Base-by-base conservation (phyloP, 2,797 vertebrate species). In the Anguilla pacifica region DNA sequence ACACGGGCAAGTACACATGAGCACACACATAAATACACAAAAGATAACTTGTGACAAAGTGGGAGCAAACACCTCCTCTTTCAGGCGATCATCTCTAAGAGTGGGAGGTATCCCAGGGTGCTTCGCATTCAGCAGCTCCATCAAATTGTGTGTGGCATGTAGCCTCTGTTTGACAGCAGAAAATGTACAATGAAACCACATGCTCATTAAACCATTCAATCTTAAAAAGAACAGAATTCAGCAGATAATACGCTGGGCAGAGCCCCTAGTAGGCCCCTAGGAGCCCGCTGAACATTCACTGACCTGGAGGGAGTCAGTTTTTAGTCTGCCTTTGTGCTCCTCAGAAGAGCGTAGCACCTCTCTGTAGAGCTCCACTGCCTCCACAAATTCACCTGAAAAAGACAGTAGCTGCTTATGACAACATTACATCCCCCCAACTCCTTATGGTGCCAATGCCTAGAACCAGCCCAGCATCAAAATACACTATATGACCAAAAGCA, bases 281-380 rank as follows among this genome's bases (percentile, higher is more conserved):
- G 28, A 35, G 15, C 39, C 7, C 0, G 3, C 6, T 31, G 59
- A 17, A 22, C 7, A 2, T 59, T 25, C 28, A 90, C 92, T 92
- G 92, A 99, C 99, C 96, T 99, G 99, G 87, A 99, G 94, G 13
- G 99, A 99, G 93, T 99, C 99, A 0, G 99, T 99, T 95, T 99
- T 99, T 91, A 99, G 96, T 77, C 97, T 94, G 90, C 95, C 97
- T 96, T 99, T 99, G 95, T 99, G 98, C 91, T 99, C 99, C 94
- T 99, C 99, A 85, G 99, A 99, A 10, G 99, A 99, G 77, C 98
- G 96, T n/a, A 99, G 93, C 86, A 99, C 99, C 92, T 99, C 99
- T 95, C 99, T 96, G 91, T 99, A 99, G 89, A 98, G 95, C 89
- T 99, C 98, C 0, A 88, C 96, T 22, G 98, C 98, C 85, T 96